These are phyloP conservation scores for Anastrepha ludens DNA, from an alignment of 1,140 invertebrate species.

Conservation along the genomic window DNA sequence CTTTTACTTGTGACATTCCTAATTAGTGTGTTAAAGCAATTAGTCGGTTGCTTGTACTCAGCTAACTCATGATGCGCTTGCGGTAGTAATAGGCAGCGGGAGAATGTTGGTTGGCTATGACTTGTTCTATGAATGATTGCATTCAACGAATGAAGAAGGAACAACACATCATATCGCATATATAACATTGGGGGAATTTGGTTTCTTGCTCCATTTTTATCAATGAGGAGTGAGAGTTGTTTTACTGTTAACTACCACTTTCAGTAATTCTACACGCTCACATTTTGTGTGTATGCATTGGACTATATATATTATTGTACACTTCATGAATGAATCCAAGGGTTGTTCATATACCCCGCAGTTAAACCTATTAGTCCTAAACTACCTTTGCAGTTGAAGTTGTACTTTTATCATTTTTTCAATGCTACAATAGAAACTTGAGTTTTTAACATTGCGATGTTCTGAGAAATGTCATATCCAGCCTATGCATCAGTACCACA, in stretches of 20 bases:
- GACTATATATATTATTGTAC: too few relatives aligned
- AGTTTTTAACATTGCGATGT: too few relatives aligned
- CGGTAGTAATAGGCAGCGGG: not conserved
- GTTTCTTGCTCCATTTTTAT: not conserved
- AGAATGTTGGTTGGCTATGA: not conserved
- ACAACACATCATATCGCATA: not conserved
- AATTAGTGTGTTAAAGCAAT: constrained; percentile 6
- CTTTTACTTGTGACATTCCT: not conserved
- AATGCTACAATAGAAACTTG: too few relatives aligned
- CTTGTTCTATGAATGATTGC: not conserved
- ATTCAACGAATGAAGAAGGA: not conserved
- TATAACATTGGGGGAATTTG: not conserved
- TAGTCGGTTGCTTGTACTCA: not conserved
- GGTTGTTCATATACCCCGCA: too few relatives aligned
- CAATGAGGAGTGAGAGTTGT: not conserved
- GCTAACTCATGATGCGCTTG: not conserved
- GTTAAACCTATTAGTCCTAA: too few relatives aligned
- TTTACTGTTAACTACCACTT: not conserved
- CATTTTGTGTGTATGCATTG: too few relatives aligned
- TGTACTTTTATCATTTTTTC: too few relatives aligned
- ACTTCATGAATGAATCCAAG: too few relatives aligned
- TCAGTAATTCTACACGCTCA: not conserved
- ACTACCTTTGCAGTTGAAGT: too few relatives aligned
- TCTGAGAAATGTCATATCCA: too few relatives aligned
- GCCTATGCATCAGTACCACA: too few relatives aligned